Evolutionary conservation across 2,888 invertebrate genomes (phyloP).

Genomic region (Drosophila pseudotalamancana): DNA sequence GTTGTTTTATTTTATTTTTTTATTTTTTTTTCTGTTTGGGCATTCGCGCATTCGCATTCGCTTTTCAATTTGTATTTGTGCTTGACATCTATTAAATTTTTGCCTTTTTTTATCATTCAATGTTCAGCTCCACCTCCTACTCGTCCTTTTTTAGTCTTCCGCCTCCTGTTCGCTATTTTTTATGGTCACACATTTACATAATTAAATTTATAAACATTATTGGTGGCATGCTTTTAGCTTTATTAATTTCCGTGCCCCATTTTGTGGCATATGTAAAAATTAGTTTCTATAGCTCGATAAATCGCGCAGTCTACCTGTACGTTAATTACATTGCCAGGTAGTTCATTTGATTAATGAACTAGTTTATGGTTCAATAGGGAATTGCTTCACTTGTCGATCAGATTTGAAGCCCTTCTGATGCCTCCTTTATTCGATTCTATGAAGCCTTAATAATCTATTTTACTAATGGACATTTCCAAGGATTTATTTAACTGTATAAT

Average conservation of each 20-base stretch:
- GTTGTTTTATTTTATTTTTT: slow-evolving; percentile 28
- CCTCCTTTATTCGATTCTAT: neutral
- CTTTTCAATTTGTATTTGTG: slow-evolving; percentile 66
- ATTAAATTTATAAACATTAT: slow-evolving; percentile 79
- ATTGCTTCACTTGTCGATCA: slow-evolving; percentile 30
- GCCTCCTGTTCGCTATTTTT: slow-evolving; percentile 37
- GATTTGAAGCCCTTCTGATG: slow-evolving; percentile 6
- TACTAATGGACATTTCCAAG: too few relatives aligned
- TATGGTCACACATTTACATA: slow-evolving; percentile 71
- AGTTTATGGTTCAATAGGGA: slow-evolving; percentile 21
- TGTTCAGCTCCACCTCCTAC: neutral
- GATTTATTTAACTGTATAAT: too few relatives aligned
- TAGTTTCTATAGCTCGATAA: slow-evolving; percentile 4
- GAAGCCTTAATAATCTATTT: too few relatives aligned
- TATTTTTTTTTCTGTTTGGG: slow-evolving; percentile 39
- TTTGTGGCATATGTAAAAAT: slow-evolving; percentile 50
- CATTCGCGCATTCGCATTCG: slow-evolving; percentile 18
- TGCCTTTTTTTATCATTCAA: slow-evolving; percentile 14
- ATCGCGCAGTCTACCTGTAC: slow-evolving; percentile 9
- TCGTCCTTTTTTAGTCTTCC: neutral
- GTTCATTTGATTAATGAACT: slow-evolving; percentile 58
- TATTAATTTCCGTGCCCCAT: slow-evolving; percentile 64
- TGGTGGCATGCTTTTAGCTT: slow-evolving; percentile 75
- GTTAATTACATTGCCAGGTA: slow-evolving; percentile 67
- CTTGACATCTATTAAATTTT: slow-evolving; percentile 78